Percentiles rank a stretch among this genome's conserved stretches.
phyloP scores from a whole-genome alignment of 1,140 invertebrate genomes.

The Formica selysi region DNA sequence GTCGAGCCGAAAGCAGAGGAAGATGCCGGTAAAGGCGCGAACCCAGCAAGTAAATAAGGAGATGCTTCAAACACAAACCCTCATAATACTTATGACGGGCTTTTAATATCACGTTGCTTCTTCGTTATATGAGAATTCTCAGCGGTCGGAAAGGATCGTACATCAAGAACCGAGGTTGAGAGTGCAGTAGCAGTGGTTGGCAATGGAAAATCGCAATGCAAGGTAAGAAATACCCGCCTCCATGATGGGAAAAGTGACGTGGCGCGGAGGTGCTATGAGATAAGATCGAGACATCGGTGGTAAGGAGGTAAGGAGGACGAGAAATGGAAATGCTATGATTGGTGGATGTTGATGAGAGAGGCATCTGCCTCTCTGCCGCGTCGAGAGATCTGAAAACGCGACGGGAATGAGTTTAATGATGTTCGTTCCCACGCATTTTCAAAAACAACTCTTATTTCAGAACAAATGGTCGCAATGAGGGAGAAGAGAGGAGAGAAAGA shows the following conservation, averaged over 20 bases:
- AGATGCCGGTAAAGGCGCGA: slow-evolving; percentile 31
- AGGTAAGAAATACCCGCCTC: slow-evolving; percentile 37
- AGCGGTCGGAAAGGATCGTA: background rate
- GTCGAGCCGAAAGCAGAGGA: background rate
- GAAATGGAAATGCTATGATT: slow-evolving; percentile 72
- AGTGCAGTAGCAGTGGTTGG: background rate
- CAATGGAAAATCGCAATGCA: slow-evolving; percentile 47
- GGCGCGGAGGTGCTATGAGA: background rate
- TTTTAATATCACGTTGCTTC: slow-evolving; percentile 66
- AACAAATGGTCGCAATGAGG: background rate
- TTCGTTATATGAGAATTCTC: slow-evolving; percentile 56
- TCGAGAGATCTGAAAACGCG: slow-evolving; percentile 38
- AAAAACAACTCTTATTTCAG: slow-evolving; percentile 63
- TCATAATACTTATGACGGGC: slow-evolving; percentile 68
- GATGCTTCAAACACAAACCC: slow-evolving; percentile 62
- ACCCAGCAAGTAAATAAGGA: slow-evolving; percentile 63
- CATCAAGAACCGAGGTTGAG: background rate
- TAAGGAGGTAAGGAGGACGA: slow-evolving; percentile 57
- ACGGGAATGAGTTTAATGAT: slow-evolving; percentile 62
- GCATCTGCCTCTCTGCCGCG: background rate
- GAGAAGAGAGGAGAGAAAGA: background rate
- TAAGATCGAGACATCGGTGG: slow-evolving; percentile 45
- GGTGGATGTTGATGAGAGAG: slow-evolving; percentile 65
- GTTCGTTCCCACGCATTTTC: slow-evolving; percentile 59
- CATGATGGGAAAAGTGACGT: slow-evolving; percentile 12